phyloP scores from a whole-genome alignment of 2,888 invertebrate species.

The Metalampra italica region DNA sequence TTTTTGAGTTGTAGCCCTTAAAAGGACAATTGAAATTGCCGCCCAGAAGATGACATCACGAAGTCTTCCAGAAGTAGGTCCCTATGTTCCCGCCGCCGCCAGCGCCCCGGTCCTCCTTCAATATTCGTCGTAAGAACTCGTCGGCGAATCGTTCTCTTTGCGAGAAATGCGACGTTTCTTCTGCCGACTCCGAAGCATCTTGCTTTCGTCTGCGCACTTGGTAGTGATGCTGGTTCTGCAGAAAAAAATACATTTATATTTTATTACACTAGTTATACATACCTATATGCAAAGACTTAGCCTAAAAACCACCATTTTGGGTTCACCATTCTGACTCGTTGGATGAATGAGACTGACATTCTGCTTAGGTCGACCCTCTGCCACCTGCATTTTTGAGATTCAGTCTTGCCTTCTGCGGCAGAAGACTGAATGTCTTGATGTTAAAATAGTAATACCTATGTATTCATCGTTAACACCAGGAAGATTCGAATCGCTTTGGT shows the following conservation, averaged over 20 bases:
- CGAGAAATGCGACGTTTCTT: slow-evolving; percentile 15
- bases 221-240: slow-evolving; percentile 78
- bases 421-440: no score
- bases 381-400: no score
- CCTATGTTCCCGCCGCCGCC: no score
- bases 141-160: neutral
- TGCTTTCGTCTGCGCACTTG: slow-evolving; percentile 80
- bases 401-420: no score
- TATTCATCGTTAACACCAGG: no score
- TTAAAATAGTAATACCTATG: no score
- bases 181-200: slow-evolving; percentile 66
- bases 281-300: neutral
- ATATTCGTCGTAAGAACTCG: neutral
- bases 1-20: neutral
- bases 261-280: neutral
- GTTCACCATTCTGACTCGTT: neutral
- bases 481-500: no score
- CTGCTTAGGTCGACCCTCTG: no score
- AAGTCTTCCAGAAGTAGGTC: no score
- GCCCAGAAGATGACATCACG: neutral
- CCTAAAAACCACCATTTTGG: neutral
- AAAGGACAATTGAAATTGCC: neutral
- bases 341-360: no score
- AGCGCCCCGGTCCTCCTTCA: no score
- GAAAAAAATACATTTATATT: slow-evolving; percentile 10